Conservation (phyloP, 2,113 vertebrate genomes). For the Nestor notabilis region DNA sequence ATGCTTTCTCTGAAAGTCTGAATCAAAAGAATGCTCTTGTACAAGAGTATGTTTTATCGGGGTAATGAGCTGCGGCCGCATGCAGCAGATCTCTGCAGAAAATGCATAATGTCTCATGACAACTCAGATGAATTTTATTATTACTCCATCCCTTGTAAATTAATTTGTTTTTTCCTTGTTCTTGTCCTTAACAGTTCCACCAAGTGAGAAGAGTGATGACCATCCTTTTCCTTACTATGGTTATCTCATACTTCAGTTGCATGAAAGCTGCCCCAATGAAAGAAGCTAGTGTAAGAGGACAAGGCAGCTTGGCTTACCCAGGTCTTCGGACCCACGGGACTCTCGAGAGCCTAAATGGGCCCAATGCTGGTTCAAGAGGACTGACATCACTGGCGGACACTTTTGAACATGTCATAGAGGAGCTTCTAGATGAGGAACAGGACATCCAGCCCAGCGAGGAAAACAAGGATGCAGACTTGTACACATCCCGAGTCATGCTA, state of each 20-base stretch:
- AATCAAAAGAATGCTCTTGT: background rate
- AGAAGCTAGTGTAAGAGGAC: slow-evolving; percentile 91
- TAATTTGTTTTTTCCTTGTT: background rate
- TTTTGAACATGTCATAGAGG: slow-evolving; percentile 97
- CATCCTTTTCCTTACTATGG: slow-evolving; percentile 99
- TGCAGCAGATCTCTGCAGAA: slow-evolving; percentile 1
- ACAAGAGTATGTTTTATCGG: background rate
- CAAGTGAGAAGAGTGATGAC: slow-evolving; percentile 99
- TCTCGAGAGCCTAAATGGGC: slow-evolving; percentile 87
- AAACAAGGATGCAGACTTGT: slow-evolving; percentile 94
- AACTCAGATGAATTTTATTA: background rate
- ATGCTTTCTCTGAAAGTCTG: background rate
- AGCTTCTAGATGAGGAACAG: slow-evolving; percentile 91
- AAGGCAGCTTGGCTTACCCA: slow-evolving; percentile 93
- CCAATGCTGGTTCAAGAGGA: slow-evolving; percentile 78
- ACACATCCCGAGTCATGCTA: slow-evolving; percentile 95
- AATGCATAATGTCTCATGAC: background rate
- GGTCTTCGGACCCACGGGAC: slow-evolving; percentile 92
- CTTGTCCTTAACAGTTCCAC: slow-evolving; percentile 88
- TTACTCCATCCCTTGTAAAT: background rate
- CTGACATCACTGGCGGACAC: slow-evolving; percentile 92
- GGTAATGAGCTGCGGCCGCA: background rate
- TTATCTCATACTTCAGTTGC: slow-evolving; percentile 99
- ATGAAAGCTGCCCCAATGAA: slow-evolving; percentile 99
- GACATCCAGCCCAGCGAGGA: slow-evolving; percentile 79